phyloP scores from a whole-genome alignment of 2,888 invertebrate genomes.

The Muscina levida region DNA sequence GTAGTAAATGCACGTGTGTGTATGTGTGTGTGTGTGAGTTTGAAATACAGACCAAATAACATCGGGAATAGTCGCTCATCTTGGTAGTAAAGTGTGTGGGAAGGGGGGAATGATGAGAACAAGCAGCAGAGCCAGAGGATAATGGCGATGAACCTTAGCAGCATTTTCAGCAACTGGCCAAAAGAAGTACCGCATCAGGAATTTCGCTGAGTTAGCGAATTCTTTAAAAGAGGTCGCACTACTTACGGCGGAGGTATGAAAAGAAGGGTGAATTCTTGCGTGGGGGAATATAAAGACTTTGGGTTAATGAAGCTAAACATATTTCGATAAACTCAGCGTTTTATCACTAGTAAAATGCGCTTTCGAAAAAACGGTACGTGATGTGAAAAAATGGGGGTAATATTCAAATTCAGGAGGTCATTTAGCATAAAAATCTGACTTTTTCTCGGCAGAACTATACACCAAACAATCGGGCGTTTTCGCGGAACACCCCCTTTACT shows the following conservation, averaged over 20 bases:
- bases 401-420: too few species aligned
- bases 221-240: conserved; percentile 59
- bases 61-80: conserved; percentile 13
- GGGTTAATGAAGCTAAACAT: too few species aligned
- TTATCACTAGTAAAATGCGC: too few species aligned
- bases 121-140: background rate
- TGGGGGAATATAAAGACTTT: too few species aligned
- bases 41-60: conserved; percentile 6
- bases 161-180: conserved; percentile 6
- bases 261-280: too few species aligned
- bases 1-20: background rate
- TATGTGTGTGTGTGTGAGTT: conserved; percentile 19
- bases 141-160: background rate
- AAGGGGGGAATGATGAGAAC: conserved; percentile 25
- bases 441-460: too few species aligned
- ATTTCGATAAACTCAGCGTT: too few species aligned
- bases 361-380: too few species aligned
- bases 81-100: conserved; percentile 16
- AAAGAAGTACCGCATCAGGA: conserved; percentile 48
- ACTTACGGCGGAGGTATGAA: conserved; percentile 14
- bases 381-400: too few species aligned
- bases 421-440: too few species aligned
- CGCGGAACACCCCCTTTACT: too few species aligned
- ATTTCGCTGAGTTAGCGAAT: conserved; percentile 65
- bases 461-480: too few species aligned